Conservation (phyloP, 2,113 vertebrate species). For the Gallinago paraguaiae region DNA sequence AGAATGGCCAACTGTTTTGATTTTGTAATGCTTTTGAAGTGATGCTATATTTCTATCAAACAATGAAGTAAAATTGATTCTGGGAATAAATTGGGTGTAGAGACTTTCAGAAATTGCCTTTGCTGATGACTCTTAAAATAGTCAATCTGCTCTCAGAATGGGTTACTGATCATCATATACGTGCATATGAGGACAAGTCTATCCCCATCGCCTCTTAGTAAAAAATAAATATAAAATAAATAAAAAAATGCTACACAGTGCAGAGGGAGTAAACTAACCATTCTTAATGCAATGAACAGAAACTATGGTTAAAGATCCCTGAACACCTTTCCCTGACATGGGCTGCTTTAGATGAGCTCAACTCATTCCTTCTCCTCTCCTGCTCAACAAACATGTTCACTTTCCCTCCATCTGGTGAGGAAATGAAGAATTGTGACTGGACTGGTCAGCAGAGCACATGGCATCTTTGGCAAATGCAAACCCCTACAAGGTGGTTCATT, state of each 20-base stretch:
- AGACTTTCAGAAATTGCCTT: neutral
- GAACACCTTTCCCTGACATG: neutral
- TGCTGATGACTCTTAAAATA: neutral
- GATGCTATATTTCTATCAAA: neutral
- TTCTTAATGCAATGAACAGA: neutral
- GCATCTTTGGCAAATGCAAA: neutral
- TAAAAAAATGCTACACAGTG: neutral
- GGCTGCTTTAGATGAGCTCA: neutral
- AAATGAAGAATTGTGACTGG: rapidly evolving
- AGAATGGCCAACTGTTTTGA: neutral
- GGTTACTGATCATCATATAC: neutral
- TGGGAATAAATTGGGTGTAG: neutral
- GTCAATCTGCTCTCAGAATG: neutral
- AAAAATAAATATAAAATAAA: neutral
- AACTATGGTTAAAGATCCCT: neutral
- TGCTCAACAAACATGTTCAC: neutral
- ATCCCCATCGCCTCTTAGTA: neutral
- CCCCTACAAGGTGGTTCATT: neutral
- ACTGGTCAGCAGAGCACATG: neutral
- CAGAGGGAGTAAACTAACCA: neutral
- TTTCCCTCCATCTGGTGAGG: neutral
- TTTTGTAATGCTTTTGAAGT: neutral
- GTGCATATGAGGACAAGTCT: neutral
- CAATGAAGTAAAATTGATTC: neutral
- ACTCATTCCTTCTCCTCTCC: neutral